Conservation (phyloP, 2,888 invertebrate species). For the Caenorhabditis sp. region DNA sequence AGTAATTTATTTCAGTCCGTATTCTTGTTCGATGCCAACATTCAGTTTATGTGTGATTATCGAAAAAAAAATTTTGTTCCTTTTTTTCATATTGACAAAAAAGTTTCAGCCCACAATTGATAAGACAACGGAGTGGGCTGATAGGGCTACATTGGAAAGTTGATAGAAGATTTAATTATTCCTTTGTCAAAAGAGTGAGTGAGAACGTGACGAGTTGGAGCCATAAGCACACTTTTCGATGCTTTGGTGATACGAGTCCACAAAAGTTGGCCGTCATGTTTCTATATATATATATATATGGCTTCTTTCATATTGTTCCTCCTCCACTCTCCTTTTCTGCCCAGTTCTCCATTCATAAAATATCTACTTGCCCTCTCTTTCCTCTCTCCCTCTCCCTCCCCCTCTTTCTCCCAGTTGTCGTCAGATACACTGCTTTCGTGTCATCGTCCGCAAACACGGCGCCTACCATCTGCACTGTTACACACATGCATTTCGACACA, state of each 20-base stretch:
- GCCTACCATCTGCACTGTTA: constrained; percentile 1
- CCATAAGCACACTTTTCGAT: no score
- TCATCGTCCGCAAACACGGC: constrained; percentile 25
- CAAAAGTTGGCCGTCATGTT: no score
- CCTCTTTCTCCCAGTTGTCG: not conserved
- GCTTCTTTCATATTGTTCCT: no score
- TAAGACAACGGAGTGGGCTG: constrained; percentile 5
- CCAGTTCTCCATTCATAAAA: no score
- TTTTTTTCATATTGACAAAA: not conserved
- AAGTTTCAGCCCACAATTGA: not conserved
- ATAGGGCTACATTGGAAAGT: not conserved
- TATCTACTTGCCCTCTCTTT: not conserved
- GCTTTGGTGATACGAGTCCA: no score
- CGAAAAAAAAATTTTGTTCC: not conserved
- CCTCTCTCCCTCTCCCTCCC: not conserved
- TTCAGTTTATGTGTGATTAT: no score
- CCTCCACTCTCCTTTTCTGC: no score
- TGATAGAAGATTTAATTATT: constrained; percentile 1
- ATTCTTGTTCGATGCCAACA: not conserved
- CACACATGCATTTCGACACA: constrained; percentile 20
- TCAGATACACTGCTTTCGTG: not conserved
- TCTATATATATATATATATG: no score
- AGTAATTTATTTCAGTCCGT: not conserved
- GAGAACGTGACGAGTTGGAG: not conserved
- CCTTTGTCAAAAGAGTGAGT: not conserved